Evolutionary conservation across 2,888 invertebrate genomes (phyloP), one percentile per base, ranked within the genome.

Genomic region (Dolichopus griseipennis): DNA sequence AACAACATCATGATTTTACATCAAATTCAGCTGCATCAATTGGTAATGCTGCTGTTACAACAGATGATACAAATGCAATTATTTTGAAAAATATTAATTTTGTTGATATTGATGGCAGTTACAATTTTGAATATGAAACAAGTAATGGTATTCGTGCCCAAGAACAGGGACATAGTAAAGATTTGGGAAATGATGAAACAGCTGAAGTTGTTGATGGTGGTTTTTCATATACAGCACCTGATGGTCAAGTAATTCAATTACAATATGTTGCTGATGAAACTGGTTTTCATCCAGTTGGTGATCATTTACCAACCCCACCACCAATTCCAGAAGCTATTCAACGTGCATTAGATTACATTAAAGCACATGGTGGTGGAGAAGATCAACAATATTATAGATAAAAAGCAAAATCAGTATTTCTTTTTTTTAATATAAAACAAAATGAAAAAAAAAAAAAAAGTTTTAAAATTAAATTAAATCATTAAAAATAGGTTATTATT

Each of bases 241-340:
- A 89, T 20, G 88, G 88, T 52, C 78, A 81, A 69, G 81, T 79
- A 70, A 86, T 88, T 73, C 83, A 85, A 73, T 75, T 89, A 69
- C 81, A 81, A 65, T 90, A 88, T 79, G 75, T 84, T 69, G 89
- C 90, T 72, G 87, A 90, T 73, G 88, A 89, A 77, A 86, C 87
- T 72, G 90, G 90, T 69, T 90, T 86, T 84, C 86, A 86, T 71
- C 85, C 89, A 67, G 64, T 65, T 69, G 77, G 75, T 33, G 75
- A 72, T 33, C 74, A 75, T 69, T 69, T 77, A 62, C 76, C 75
- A 21, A 71, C 71, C 12, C 65, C 72, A 43, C 72, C 73, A 68
- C 73, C 72, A 34, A 69, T 84, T 21, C 85, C 85, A 5, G 82
- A 79, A 4, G 83, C 80, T 0, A 85, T 85, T 52, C 82, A 81